These are phyloP conservation scores for Dorcus parallelipipedus DNA, from an alignment of 2,888 invertebrate genomes.

Conservation along the genomic window DNA sequence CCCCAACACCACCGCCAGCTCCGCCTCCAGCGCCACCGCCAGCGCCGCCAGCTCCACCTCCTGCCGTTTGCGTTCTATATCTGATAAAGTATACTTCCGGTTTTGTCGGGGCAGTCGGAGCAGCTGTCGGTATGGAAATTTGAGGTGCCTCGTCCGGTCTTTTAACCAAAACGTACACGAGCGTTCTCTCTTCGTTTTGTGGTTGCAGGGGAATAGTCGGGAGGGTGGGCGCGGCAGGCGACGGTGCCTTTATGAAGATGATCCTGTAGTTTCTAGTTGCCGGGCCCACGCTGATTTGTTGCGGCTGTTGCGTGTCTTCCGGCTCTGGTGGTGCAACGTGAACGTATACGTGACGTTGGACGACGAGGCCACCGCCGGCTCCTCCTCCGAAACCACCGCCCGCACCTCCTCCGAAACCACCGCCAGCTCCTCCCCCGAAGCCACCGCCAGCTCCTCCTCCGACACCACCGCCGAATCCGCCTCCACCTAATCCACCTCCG, in stretches of 20 bases:
- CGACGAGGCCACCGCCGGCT: constrained; percentile 54
- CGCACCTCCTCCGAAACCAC: constrained; percentile 44
- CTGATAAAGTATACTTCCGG: constrained; percentile 89
- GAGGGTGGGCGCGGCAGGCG: constrained; percentile 72
- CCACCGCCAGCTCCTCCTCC: constrained; percentile 34
- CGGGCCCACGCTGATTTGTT: constrained; percentile 64
- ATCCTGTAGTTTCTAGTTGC: constrained; percentile 84
- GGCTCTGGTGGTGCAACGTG: constrained; percentile 85
- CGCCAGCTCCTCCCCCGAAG: constrained; percentile 43
- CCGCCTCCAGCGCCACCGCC: constrained; percentile 41
- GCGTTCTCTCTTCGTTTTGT: constrained; percentile 83
- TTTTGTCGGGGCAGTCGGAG: constrained; percentile 81
- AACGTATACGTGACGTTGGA: constrained; percentile 83
- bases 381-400: constrained; percentile 20
- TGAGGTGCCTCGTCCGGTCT: constrained; percentile 83
- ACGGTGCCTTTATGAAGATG: constrained; percentile 67
- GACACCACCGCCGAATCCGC: constrained; percentile 29
- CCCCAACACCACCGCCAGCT: constrained; percentile 35
- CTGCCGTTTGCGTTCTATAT: constrained; percentile 68
- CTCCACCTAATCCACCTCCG: constrained; percentile 26
- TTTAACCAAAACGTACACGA: constrained; percentile 86
- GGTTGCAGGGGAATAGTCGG: constrained; percentile 75
- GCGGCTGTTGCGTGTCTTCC: constrained; percentile 59
- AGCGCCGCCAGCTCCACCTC: constrained; percentile 48
- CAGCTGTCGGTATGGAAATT: constrained; percentile 71